These are phyloP conservation scores for Drosophila diplacantha DNA, from an alignment of 2,888 invertebrate genomes.

Conservation along the genomic window DNA sequence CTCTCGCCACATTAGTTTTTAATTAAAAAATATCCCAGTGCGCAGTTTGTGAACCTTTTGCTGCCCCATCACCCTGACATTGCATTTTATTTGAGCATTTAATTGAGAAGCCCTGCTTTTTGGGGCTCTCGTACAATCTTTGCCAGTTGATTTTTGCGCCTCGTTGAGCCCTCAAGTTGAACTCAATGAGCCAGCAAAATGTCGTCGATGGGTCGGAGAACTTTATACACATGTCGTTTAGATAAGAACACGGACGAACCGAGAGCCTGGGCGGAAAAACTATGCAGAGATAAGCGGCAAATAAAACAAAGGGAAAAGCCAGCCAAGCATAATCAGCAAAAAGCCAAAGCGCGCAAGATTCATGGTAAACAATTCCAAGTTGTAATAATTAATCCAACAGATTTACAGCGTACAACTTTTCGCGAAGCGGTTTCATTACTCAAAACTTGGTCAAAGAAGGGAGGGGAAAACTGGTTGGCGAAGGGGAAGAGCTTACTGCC, in stretches of 20 bases:
- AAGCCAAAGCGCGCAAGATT: conserved; percentile 45
- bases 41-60: conserved; percentile 36
- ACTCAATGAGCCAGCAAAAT: conserved; percentile 45
- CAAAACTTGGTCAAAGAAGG: conserved; percentile 40
- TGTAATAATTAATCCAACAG: conserved; percentile 73
- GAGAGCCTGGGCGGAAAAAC: conserved; percentile 11
- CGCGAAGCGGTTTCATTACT: conserved; percentile 55
- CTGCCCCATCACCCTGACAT: conserved; percentile 28
- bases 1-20: conserved; percentile 76
- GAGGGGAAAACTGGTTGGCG: neutral
- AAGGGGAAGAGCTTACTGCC: conserved; percentile 13
- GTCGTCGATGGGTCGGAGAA: neutral
- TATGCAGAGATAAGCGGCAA: conserved; percentile 22
- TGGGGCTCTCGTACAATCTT: conserved; percentile 25
- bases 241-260: conserved; percentile 19
- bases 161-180: conserved; percentile 30
- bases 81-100: conserved; percentile 33
- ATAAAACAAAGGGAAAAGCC: conserved; percentile 28
- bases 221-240: conserved; percentile 38
- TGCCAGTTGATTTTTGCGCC: conserved; percentile 45
- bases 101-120: conserved; percentile 25
- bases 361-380: conserved; percentile 68
- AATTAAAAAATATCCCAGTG: conserved; percentile 72
- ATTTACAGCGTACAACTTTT: conserved; percentile 61
- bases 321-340: conserved; percentile 23